A percentile compares a stretch with the other conserved stretches of the same genome.
Conservation (phyloP, 2,797 vertebrate species). For the Acipenser oxyrinchus region DNA sequence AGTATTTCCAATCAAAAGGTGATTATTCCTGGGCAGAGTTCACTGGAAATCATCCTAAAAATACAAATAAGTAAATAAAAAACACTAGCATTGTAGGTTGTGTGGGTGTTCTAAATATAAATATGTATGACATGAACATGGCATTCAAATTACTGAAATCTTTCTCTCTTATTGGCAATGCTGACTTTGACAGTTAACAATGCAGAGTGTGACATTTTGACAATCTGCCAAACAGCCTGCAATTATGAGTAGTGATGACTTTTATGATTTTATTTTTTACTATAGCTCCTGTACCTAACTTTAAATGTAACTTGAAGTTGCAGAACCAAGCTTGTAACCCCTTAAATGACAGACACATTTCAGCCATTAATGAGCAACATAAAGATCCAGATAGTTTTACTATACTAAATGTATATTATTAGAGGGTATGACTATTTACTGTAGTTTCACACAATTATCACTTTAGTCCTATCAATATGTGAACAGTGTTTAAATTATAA, state of each 20-base stretch:
- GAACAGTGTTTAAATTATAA: too few species aligned
- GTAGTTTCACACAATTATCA: too few species aligned
- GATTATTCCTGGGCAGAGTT: background rate
- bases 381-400: too few species aligned
- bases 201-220: slow-evolving; percentile 6
- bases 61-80: background rate
- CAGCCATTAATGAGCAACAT: too few species aligned
- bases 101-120: slow-evolving; percentile 13
- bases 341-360: too few species aligned
- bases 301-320: too few species aligned
- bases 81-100: background rate
- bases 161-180: background rate
- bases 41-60: background rate
- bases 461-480: too few species aligned
- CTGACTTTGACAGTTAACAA: slow-evolving; percentile 7
- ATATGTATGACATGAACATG: slow-evolving; percentile 14
- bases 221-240: slow-evolving; percentile 4
- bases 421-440: too few species aligned
- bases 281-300: too few species aligned
- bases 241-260: slow-evolving; percentile 14
- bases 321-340: too few species aligned
- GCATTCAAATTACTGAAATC: slow-evolving; percentile 16
- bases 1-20: background rate
- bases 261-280: slow-evolving; percentile 4
- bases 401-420: too few species aligned